Evolutionary conservation across 1,140 invertebrate genomes (phyloP).

Genomic region (Papilio xuthus): DNA sequence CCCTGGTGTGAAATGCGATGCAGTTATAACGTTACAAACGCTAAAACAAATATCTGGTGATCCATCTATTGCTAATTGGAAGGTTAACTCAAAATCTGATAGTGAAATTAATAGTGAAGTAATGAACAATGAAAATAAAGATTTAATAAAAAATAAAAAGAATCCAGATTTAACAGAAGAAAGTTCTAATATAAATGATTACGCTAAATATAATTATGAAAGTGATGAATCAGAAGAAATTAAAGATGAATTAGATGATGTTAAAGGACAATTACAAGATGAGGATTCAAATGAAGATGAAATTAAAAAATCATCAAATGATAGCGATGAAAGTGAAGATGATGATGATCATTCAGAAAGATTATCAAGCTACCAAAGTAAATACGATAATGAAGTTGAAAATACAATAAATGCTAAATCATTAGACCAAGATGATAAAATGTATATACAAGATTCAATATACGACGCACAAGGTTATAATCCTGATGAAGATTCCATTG

Average conservation of each 20-base stretch:
- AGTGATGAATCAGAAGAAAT: constrained; percentile 34
- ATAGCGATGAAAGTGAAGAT: constrained; percentile 38
- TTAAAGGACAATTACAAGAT: background rate
- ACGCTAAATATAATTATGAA: constrained; percentile 39
- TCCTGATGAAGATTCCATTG: constrained; percentile 47
- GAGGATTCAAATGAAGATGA: constrained; percentile 23
- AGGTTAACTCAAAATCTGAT: constrained; percentile 31
- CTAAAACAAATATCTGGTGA: constrained; percentile 41
- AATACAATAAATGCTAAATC: constrained; percentile 34
- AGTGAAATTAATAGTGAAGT: constrained; percentile 58
- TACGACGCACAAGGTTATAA: constrained; percentile 45
- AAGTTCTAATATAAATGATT: constrained; percentile 58
- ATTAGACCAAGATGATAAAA: constrained; percentile 39
- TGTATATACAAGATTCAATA: constrained; percentile 57
- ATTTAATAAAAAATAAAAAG: constrained; percentile 41
- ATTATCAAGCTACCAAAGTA: constrained; percentile 28
- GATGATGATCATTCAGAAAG: constrained; percentile 39
- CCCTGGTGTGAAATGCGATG: constrained; percentile 62
- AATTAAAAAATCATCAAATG: constrained; percentile 25
- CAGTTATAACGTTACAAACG: constrained; percentile 68
- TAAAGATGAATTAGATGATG: constrained; percentile 34
- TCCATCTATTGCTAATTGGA: constrained; percentile 28
- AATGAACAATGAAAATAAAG: constrained; percentile 42
- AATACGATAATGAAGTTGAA: constrained; percentile 22
- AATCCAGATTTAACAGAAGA: constrained; percentile 51